Conservation (phyloP, 2,113 vertebrate species). For the Sinocyclocheilus rhinocerous region DNA sequence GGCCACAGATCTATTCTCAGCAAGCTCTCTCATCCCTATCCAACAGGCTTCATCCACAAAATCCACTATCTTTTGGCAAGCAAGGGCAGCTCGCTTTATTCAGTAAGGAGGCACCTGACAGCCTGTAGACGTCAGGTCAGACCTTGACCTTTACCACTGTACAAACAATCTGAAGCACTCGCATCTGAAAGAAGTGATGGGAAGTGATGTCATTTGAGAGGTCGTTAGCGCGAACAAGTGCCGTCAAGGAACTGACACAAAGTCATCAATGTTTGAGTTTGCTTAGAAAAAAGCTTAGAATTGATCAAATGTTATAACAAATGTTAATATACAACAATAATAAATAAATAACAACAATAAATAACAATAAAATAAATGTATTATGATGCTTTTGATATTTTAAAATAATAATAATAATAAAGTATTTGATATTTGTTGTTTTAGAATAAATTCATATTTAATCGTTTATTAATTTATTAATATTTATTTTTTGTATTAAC, state of each 20-base stretch:
- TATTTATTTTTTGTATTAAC: too few relatives aligned
- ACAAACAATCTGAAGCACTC: not conserved
- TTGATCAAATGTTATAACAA: not conserved
- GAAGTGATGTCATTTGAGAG: conserved; percentile 9
- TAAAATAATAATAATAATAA: too few relatives aligned
- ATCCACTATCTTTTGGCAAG: conserved; percentile 59
- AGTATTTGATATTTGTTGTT: not conserved
- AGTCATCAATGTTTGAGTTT: not conserved
- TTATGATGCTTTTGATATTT: too few relatives aligned
- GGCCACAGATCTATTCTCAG: conserved; percentile 62
- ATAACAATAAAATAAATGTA: not conserved
- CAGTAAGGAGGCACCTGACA: conserved; percentile 48
- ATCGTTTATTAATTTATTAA: not conserved
- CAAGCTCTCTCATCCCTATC: conserved; percentile 62
- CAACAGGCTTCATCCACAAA: conserved; percentile 63
- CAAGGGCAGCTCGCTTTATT: conserved; percentile 42
- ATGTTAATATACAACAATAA: not conserved
- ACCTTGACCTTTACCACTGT: conserved; percentile 26
- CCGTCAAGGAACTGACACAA: not conserved
- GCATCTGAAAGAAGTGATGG: not conserved
- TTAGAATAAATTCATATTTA: not conserved
- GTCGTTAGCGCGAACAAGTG: not conserved
- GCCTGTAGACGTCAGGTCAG: conserved; percentile 41
- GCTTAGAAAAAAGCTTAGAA: not conserved
- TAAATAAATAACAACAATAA: not conserved